A percentile compares a stretch with the other conserved stretches of the same genome.
Evolutionary conservation across 2,888 invertebrate species (phyloP).

Genomic region (Meteorus colon): DNA sequence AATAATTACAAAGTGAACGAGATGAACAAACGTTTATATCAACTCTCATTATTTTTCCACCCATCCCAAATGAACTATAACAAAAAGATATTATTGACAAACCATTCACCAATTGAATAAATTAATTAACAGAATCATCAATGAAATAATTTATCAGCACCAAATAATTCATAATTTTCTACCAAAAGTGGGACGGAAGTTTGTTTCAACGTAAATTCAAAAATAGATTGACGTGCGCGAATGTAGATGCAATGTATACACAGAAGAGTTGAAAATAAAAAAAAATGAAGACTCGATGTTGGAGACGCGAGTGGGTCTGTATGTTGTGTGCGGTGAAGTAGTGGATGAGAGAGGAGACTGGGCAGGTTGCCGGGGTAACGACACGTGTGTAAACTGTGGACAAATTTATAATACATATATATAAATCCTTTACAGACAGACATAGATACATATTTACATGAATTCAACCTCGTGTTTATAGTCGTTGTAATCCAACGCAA

Average conservation of each 20-base stretch:
- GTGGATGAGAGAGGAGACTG: conserved; percentile 40
- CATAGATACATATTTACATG: not conserved
- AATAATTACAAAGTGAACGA: not conserved
- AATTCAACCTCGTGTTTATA: conserved; percentile 2
- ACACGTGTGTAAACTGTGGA: conserved; percentile 55
- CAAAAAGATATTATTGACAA: no score
- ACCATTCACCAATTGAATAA: no score
- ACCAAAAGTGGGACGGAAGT: not conserved
- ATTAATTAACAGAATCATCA: no score
- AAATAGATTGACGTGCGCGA: conserved; percentile 11
- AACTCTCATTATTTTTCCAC: no score
- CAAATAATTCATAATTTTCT: not conserved
- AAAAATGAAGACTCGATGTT: not conserved
- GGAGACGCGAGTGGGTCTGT: not conserved
- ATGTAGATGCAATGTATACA: conserved; percentile 25
- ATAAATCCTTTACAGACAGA: not conserved
- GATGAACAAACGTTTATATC: no score
- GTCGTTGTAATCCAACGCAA: not conserved
- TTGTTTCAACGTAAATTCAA: not conserved
- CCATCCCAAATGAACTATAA: no score
- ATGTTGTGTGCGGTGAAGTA: conserved; percentile 8
- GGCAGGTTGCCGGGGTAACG: conserved; percentile 62
- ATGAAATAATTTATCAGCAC: not conserved
- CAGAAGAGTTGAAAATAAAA: not conserved
- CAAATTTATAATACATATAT: conserved; percentile 18